Conservation (phyloP, 2,888 invertebrate species). For the Tolmerus cingulatus region DNA sequence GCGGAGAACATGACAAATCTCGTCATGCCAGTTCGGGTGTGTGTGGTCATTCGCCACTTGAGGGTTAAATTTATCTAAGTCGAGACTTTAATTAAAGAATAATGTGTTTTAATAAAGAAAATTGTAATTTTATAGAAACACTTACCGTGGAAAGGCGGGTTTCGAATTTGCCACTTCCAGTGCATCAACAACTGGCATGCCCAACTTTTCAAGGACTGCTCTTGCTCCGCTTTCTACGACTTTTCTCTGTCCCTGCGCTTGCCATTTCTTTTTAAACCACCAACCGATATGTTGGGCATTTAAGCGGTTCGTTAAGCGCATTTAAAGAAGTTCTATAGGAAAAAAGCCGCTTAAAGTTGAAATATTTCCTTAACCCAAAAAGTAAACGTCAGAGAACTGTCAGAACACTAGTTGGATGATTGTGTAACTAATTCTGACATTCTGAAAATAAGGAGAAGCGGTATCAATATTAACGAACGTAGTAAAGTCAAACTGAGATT, state of each 20-base stretch:
- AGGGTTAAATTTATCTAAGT: constrained; percentile 50
- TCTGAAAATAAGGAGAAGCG: too few species aligned
- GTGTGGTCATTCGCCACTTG: constrained; percentile 65
- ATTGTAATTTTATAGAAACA: constrained; percentile 41
- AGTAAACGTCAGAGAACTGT: background rate
- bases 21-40: constrained; percentile 73
- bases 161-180: constrained; percentile 67
- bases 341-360: background rate
- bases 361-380: background rate
- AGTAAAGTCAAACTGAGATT: too few species aligned
- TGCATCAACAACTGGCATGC: constrained; percentile 71
- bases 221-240: constrained; percentile 66
- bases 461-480: too few species aligned
- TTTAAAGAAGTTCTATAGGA: constrained; percentile 56
- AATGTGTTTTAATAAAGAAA: background rate
- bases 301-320: constrained; percentile 73
- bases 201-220: constrained; percentile 67
- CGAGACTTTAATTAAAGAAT: constrained; percentile 53
- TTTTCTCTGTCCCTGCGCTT: constrained; percentile 70
- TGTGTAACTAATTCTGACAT: background rate
- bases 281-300: constrained; percentile 75
- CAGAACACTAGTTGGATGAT: background rate
- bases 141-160: constrained; percentile 49
- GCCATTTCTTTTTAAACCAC: constrained; percentile 78
- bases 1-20: constrained; percentile 68